Evolutionary conservation across 2,113 vertebrate genomes (phyloP), one percentile per base, ranked within the genome.

Genomic region (Ceyx cyanopectus): DNA sequence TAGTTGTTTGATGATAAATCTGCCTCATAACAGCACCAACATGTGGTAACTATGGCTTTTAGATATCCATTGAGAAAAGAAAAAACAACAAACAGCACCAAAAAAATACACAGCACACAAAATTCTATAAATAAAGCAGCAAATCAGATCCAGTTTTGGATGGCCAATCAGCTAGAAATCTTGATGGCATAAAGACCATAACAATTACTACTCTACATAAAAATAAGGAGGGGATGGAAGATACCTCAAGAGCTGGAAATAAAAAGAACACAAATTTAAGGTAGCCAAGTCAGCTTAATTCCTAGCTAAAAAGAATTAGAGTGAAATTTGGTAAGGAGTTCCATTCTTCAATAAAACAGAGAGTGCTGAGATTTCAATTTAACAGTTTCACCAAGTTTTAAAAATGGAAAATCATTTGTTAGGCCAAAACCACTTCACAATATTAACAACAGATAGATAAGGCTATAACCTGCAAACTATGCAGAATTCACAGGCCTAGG

Each of bases 161-260:
- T 53, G 23, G 9, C 32, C 87, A 92, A 51, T 77, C 41, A 85
- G 29, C 23, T 77, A 77, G 41, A 62, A 77, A 74, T 67, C 24
- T 60, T 32, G 0, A 0, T 4, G 13, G n/a, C 65, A 10, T n/a
- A 77, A 81, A 26, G 10, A 75, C 22, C 23, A 69, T 1, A 1
- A n/a, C 7, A 60, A 29, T 16, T 92, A 7, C 34, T 65, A 15
- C 40, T 83, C 80, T 27, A 69, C 5, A 86, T 24, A 5, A 82
- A 61, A 29, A 10, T 6, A 66, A n/a, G 21, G 19, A 75, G 16
- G 14, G 12, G 12, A 54, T 37, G 30, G 23, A 87, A 85, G 7
- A 65, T 68, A 12, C 23, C n/a, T 68, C 24, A 79, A 43, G 10
- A 95, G 54, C 12, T 50, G 26, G 18, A 65, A 82, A 73, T 68